Evolutionary conservation across 1,140 invertebrate species (phyloP).

Genomic region (Maniola jurtina): DNA sequence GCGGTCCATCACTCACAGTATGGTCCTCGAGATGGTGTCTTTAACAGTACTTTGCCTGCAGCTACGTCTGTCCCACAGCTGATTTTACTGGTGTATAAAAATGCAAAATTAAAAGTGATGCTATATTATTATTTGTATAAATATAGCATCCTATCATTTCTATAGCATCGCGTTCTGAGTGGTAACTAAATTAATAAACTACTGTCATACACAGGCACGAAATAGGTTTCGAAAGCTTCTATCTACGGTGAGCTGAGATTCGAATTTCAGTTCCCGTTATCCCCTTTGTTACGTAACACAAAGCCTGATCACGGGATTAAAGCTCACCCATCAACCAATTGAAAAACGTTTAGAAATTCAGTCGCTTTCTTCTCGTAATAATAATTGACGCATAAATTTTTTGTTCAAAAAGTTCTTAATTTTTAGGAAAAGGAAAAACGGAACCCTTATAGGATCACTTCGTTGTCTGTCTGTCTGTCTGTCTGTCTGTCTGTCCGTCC

Average conservation of each 20-base stretch:
- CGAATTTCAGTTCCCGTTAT: conserved; percentile 21
- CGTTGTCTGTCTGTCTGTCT: too few species aligned
- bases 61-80: too few species aligned
- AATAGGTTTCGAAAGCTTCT: conserved; percentile 6
- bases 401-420: conserved; percentile 5
- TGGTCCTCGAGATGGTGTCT: too few species aligned
- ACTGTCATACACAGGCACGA: background rate
- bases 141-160: background rate
- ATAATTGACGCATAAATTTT: background rate
- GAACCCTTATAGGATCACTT: too few species aligned
- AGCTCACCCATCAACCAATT: conserved; percentile 5
- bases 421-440: too few species aligned
- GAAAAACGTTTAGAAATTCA: conserved; percentile 11
- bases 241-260: conserved; percentile 11
- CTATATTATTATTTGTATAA: too few species aligned
- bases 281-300: conserved; percentile 22
- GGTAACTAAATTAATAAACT: conserved; percentile 9
- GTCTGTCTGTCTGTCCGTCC: too few species aligned
- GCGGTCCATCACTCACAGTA: too few species aligned
- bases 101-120: background rate
- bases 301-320: conserved; percentile 18
- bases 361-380: conserved; percentile 5
- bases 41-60: too few species aligned
- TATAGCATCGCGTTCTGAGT: background rate
- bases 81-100: too few species aligned